Conservation (phyloP, 2,888 invertebrate genomes). For the Hypolimnas misippus region DNA sequence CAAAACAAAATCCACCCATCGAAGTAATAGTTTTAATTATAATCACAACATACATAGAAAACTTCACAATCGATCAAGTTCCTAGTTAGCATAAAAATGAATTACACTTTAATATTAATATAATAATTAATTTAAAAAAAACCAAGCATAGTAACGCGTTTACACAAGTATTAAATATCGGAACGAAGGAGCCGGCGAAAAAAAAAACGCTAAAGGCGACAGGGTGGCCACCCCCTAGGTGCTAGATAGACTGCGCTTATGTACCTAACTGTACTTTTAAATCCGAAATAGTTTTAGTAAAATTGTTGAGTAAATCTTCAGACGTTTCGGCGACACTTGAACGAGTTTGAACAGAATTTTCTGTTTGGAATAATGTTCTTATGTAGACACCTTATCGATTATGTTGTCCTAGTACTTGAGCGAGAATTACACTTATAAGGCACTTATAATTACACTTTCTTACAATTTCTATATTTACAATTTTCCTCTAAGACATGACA, state of each 20-base stretch:
- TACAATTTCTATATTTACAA: neutral
- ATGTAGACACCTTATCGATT: neutral
- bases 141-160: neutral
- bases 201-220: conserved; percentile 72
- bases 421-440: too few species aligned
- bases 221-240: conserved; percentile 47
- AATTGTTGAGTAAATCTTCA: conserved; percentile 13
- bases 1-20: too few species aligned
- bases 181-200: conserved; percentile 56
- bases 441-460: too few species aligned
- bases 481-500: too few species aligned
- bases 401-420: conserved; percentile 3
- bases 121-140: too few species aligned
- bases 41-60: too few species aligned
- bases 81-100: too few species aligned
- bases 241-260: conserved; percentile 25
- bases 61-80: too few species aligned
- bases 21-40: too few species aligned
- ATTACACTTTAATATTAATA: too few species aligned
- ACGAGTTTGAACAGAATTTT: neutral
- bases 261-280: conserved; percentile 15
- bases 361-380: neutral
- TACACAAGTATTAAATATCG: conserved; percentile 67
- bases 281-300: conserved; percentile 9
- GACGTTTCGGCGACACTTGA: conserved; percentile 10